Conservation (phyloP, 2,888 invertebrate genomes). For the Epinotia ramella region DNA sequence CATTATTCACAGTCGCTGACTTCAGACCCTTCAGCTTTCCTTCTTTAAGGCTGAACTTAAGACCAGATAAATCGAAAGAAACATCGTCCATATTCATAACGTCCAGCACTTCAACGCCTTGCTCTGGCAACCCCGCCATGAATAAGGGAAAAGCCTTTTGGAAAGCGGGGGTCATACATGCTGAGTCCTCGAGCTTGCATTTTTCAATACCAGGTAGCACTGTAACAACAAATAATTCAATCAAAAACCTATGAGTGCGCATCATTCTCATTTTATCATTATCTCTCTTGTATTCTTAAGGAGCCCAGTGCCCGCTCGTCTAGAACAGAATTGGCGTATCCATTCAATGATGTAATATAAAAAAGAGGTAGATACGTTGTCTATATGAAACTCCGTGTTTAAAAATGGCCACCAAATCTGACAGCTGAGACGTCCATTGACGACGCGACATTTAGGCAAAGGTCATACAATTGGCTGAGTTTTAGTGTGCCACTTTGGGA, state of each 20-base stretch:
- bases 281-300: neutral
- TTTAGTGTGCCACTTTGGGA: too few relatives aligned
- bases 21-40: constrained; percentile 60
- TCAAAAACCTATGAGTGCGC: neutral
- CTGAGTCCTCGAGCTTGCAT: constrained; percentile 60
- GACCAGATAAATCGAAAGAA: constrained; percentile 60
- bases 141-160: constrained; percentile 58
- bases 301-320: neutral
- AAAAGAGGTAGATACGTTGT: too few relatives aligned
- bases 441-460: too few relatives aligned
- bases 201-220: constrained; percentile 59
- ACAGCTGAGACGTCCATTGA: too few relatives aligned
- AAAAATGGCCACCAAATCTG: too few relatives aligned
- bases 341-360: too few relatives aligned
- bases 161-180: constrained; percentile 57
- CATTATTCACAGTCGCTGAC: constrained; percentile 53
- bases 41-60: constrained; percentile 58
- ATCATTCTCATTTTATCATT: neutral
- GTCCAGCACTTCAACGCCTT: constrained; percentile 58
- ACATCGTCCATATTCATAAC: constrained; percentile 59
- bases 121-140: constrained; percentile 58
- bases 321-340: too few relatives aligned
- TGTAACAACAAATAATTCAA: constrained; percentile 43
- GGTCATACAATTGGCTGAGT: too few relatives aligned
- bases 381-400: too few relatives aligned